Evolutionary conservation across 2,113 vertebrate species (phyloP).

Genomic region (Puntigrus tetrazona): DNA sequence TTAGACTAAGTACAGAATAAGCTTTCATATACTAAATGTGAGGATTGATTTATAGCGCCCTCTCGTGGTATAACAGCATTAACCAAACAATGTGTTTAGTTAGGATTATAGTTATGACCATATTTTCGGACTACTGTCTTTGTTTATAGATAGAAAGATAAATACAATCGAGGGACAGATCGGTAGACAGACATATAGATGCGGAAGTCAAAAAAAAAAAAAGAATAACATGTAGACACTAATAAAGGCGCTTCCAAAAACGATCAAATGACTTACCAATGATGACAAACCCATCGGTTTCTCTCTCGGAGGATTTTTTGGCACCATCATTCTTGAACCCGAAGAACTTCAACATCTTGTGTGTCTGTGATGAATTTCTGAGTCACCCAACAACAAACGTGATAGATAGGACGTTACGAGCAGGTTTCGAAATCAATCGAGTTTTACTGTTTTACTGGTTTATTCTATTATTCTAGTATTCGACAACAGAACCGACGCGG

Average conservation of each 20-base stretch:
- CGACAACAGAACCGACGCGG: not conserved
- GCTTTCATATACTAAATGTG: not conserved
- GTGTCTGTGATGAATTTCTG: not conserved
- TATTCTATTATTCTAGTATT: not conserved
- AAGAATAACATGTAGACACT: not conserved
- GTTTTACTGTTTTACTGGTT: not conserved
- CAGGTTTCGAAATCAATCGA: not conserved
- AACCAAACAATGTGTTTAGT: not conserved
- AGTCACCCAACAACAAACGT: not conserved
- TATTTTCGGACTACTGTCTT: not conserved
- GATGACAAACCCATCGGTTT: slow-evolving; percentile 90
- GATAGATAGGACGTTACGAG: not conserved
- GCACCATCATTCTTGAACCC: slow-evolving; percentile 84
- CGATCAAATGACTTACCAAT: slow-evolving; percentile 79
- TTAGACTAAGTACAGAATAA: not conserved
- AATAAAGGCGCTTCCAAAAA: not conserved
- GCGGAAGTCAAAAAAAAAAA: not conserved
- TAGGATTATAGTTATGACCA: not conserved
- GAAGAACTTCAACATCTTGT: slow-evolving; percentile 86
- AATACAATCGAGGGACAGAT: not conserved
- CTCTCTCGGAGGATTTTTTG: slow-evolving; percentile 82
- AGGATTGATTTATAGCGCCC: not conserved
- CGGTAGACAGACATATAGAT: not conserved
- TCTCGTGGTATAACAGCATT: not conserved
- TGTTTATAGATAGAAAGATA: not conserved